These are phyloP conservation scores for Calameuta pallipes DNA, from an alignment of 2,888 invertebrate genomes.

Conservation along the genomic window DNA sequence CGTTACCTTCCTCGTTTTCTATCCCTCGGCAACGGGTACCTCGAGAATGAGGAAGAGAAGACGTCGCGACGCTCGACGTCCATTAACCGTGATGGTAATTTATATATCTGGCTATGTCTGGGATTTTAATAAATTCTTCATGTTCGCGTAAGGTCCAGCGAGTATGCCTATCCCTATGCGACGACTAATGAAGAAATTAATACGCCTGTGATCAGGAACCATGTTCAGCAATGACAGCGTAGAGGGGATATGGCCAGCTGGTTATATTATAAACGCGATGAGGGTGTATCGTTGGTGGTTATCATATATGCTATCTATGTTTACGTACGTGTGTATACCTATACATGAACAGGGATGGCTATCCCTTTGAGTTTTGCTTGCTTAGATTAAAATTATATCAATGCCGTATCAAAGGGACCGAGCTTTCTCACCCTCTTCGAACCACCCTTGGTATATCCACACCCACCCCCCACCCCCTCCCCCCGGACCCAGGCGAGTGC, in stretches of 20 bases:
- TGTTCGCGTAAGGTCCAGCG: neutral
- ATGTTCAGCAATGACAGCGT: conserved; percentile 4
- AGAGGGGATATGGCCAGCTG: conserved; percentile 12
- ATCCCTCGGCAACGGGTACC: neutral
- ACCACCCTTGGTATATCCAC: neutral
- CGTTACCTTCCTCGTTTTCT: neutral
- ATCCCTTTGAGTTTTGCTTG: conserved; percentile 54
- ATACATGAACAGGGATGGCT: conserved; percentile 28
- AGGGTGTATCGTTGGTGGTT: neutral
- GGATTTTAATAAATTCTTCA: neutral
- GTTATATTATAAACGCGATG: conserved; percentile 28
- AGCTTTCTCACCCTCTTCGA: conserved; percentile 8
- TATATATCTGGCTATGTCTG: neutral
- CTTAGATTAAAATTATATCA: conserved; percentile 56
- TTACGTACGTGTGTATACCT: neutral
- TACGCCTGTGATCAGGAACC: conserved; percentile 17
- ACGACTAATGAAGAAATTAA: conserved; percentile 24
- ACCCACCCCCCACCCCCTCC: neutral
- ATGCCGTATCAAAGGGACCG: conserved; percentile 48
- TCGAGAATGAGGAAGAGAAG: neutral
- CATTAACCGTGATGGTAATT: neutral
- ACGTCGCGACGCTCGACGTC: neutral
- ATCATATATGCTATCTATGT: neutral
- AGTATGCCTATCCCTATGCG: neutral
- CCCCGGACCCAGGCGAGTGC: neutral